Conservation (phyloP, 2,113 vertebrate species). For the Carlito syrichta region DNA sequence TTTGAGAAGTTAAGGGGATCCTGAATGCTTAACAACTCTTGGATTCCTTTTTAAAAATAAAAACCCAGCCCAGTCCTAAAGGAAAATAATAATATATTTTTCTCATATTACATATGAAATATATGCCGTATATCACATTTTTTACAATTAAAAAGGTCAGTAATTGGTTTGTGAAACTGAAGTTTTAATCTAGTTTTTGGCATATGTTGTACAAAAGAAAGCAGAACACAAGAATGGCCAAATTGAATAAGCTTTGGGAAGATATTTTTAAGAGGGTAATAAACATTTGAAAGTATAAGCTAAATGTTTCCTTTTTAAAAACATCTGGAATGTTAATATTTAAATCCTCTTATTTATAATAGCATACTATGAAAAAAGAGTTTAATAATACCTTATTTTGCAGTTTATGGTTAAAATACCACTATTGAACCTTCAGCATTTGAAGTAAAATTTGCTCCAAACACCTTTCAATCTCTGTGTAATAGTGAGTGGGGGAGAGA, state of each 20-base stretch:
- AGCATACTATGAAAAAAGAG: not conserved
- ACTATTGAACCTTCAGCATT: not conserved
- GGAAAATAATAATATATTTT: not conserved
- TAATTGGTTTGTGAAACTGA: not conserved
- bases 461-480: not conserved
- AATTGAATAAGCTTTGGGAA: not conserved
- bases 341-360: not conserved
- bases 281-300: conserved; percentile 4
- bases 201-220: not conserved
- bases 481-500: not conserved
- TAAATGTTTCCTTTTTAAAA: not conserved
- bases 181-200: not conserved
- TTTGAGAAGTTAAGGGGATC: conserved; percentile 4
- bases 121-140: not conserved
- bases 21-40: not conserved
- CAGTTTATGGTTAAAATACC: not conserved
- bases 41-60: not conserved
- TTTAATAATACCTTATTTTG: not conserved
- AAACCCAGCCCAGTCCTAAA: not conserved
- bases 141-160: not conserved
- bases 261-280: not conserved
- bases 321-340: not conserved
- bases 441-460: not conserved
- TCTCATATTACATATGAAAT: not conserved
- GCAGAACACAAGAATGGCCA: not conserved